phyloP scores from a whole-genome alignment of 2,888 invertebrate genomes.

The Encarsia formosa region DNA sequence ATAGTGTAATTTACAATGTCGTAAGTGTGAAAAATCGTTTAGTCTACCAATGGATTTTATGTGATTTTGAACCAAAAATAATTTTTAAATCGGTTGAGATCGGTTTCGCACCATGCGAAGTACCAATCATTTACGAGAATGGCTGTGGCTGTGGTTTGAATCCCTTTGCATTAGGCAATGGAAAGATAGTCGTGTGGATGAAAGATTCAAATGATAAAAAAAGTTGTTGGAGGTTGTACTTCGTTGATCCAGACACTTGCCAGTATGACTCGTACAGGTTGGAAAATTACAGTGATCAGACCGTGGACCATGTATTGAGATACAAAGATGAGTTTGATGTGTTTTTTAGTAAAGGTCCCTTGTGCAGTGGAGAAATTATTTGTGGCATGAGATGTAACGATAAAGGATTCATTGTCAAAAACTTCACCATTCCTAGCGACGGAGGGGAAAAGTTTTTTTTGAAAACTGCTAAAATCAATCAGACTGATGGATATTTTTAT shows the following conservation, averaged over 20 bases:
- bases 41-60: not conserved
- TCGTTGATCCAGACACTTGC: not conserved
- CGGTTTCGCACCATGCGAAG: not conserved
- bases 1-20: too few relatives aligned
- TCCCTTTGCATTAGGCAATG: not conserved
- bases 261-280: not conserved
- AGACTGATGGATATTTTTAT: too few relatives aligned
- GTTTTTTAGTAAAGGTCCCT: not conserved
- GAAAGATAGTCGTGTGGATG: not conserved
- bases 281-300: not conserved
- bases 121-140: not conserved
- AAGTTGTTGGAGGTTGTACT: slow-evolving; percentile 1
- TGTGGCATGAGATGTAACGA: too few relatives aligned
- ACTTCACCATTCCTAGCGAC: too few relatives aligned
- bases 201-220: not conserved
- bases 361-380: too few relatives aligned
- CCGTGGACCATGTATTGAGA: not conserved
- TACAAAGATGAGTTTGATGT: not conserved
- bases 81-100: not conserved
- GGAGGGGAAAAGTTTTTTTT: too few relatives aligned
- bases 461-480: too few relatives aligned
- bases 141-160: not conserved
- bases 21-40: not conserved
- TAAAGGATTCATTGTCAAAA: too few relatives aligned
- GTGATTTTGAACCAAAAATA: not conserved